phyloP scores from a whole-genome alignment of 2,113 vertebrate genomes.

The Crotalus helleri region DNA sequence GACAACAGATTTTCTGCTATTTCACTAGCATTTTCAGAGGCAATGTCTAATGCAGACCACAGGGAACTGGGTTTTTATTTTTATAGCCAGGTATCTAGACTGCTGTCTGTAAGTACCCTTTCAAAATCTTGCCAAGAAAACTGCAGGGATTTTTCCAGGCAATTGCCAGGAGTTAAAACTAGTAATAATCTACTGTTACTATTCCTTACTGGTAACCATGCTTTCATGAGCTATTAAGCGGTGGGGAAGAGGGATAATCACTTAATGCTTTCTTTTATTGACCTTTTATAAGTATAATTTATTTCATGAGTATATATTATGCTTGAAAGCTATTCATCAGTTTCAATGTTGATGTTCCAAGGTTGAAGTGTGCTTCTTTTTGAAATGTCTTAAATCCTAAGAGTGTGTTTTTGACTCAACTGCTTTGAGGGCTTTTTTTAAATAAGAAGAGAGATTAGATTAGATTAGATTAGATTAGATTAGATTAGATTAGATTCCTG shows the following conservation, averaged over 20 bases:
- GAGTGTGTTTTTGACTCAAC: background rate
- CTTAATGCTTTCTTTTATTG: background rate
- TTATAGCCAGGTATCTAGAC: background rate
- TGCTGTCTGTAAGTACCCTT: background rate
- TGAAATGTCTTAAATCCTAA: background rate
- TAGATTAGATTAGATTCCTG: no score
- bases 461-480: background rate
- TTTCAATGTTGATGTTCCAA: background rate
- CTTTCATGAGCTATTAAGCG: background rate
- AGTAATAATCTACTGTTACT: background rate
- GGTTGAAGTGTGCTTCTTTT: background rate
- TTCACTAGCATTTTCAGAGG: background rate
- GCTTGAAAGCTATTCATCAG: background rate
- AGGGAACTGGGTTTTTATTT: background rate
- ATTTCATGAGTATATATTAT: background rate
- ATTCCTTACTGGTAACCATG: background rate
- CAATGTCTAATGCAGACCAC: background rate
- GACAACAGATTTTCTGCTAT: background rate
- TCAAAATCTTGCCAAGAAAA: background rate
- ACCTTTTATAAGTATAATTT: background rate
- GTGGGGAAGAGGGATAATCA: background rate
- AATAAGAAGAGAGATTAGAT: background rate
- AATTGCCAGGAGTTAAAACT: background rate
- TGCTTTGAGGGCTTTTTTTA: background rate
- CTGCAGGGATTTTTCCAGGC: background rate